Percentiles rank a stretch among this genome's conserved stretches.
Conservation (phyloP, 2,797 vertebrate species). For the Silurus lanzhouensis region DNA sequence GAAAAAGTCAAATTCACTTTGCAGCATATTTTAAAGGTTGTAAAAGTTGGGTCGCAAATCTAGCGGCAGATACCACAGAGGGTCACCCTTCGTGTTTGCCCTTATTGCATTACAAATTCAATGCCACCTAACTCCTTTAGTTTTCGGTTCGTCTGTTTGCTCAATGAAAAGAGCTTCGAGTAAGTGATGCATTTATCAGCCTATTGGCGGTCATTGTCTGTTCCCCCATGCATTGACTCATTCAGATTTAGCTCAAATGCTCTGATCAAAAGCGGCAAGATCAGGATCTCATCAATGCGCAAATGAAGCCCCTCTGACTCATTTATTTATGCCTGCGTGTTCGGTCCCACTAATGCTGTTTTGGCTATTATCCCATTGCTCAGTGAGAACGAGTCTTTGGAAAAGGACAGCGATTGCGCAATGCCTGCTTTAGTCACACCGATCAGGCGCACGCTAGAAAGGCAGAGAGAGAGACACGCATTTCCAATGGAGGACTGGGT, state of each 20-base stretch:
- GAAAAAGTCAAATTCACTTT: not conserved
- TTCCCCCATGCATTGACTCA: slow-evolving; percentile 50
- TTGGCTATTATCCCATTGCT: slow-evolving; percentile 77
- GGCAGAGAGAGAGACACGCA: slow-evolving; percentile 54
- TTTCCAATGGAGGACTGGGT: slow-evolving; percentile 64
- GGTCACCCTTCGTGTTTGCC: not conserved
- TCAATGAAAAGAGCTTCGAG: slow-evolving; percentile 20
- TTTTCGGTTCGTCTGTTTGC: not conserved
- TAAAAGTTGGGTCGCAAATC: not conserved
- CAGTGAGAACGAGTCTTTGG: slow-evolving; percentile 71
- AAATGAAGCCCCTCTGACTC: slow-evolving; percentile 76
- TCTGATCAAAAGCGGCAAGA: slow-evolving; percentile 51
- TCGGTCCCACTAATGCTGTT: slow-evolving; percentile 76
- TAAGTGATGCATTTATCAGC: slow-evolving; percentile 42
- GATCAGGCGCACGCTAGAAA: slow-evolving; percentile 74
- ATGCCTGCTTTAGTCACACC: slow-evolving; percentile 80
- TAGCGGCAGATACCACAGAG: not conserved
- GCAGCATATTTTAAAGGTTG: not conserved
- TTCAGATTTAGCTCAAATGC: slow-evolving; percentile 41
- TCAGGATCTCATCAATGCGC: slow-evolving; percentile 64
- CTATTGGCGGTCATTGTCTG: slow-evolving; percentile 27
- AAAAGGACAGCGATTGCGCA: slow-evolving; percentile 68
- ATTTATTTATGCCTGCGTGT: slow-evolving; percentile 79
- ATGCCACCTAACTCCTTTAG: slow-evolving; percentile 2
- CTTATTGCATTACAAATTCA: not conserved